A percentile compares a stretch with the other conserved stretches of the same genome.
Evolutionary conservation across 2,888 invertebrate genomes (phyloP).

Genomic region (Lycophotia porphyrea): DNA sequence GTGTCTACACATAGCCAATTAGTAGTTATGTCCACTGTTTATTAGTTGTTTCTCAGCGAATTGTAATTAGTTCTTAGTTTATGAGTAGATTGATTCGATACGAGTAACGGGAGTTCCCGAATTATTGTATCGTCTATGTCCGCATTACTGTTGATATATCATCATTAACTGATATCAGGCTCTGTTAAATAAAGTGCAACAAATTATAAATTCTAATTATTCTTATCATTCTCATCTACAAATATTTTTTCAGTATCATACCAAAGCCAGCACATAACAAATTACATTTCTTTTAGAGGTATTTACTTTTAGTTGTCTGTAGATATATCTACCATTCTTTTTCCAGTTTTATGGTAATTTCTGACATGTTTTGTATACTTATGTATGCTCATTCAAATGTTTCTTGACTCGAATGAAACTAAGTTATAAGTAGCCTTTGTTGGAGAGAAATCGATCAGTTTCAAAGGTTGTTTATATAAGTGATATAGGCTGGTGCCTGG

Average conservation of each 20-base stretch:
- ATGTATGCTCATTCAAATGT: constrained; percentile 55
- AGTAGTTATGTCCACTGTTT: constrained; percentile 42
- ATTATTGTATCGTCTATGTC: constrained; percentile 39
- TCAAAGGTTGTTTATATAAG: constrained; percentile 26
- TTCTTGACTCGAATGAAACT: constrained; percentile 34
- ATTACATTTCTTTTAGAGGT: constrained; percentile 17
- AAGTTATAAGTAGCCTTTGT: constrained; percentile 28
- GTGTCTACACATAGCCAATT: constrained; percentile 45
- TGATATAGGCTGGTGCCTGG: constrained; percentile 17
- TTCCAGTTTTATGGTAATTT: constrained; percentile 53
- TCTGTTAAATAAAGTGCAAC: constrained; percentile 18
- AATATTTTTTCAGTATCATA: constrained; percentile 14
- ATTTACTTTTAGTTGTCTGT: constrained; percentile 18
- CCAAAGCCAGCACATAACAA: not conserved
- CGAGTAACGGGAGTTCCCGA: too few relatives aligned
- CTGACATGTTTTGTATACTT: constrained; percentile 49
- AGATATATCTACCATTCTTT: constrained; percentile 33
- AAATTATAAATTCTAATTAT: constrained; percentile 24
- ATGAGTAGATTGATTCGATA: constrained; percentile 45
- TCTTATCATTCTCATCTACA: constrained; percentile 23
- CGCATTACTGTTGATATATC: constrained; percentile 36
- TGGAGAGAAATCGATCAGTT: constrained; percentile 44
- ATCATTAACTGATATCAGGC: constrained; percentile 44
- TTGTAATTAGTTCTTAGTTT: constrained; percentile 30
- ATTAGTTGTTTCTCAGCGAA: constrained; percentile 48